Base-by-base conservation (phyloP, 2,888 invertebrate species). In the Melinaea marsaeus region DNA sequence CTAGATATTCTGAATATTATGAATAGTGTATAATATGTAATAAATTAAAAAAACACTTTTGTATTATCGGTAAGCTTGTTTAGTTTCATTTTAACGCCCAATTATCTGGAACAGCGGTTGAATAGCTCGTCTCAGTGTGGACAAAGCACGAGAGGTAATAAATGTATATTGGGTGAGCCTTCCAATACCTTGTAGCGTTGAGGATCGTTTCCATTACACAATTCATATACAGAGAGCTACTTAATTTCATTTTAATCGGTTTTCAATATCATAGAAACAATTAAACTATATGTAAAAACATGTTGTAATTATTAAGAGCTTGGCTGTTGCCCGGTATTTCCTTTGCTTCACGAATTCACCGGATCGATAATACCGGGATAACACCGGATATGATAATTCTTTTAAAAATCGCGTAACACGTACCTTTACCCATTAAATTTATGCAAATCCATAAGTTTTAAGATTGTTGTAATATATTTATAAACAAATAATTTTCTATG, bases 81-180 rank as follows among this genome's bases (percentile, higher is more conserved):
- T 37, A 35, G 48, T 59, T 64, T 69, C 62, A 69, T 65, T 63
- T 57, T 63, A 65, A 67, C 67, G 60, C 58, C 65, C 64, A 65
- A 67, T 68, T 69, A 71, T 70, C 71, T 66, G 68, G 69, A 68
- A 69, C 67, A 67, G 57, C 68, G 71, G 68, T 69, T 72, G 68
- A 67, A 81, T 78, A 79, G 74, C 71, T 70, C 71, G 59, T 59
- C 63, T 67, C 67, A 58, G 66, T 65, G 61, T 74, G 75, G 74
- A 78, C 79, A 77, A 76, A 79, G 79, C 80, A 79, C 77, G 76
- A 75, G 74, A 71, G 66, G 79, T 80, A 83, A 85, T 84, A 80
- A 81, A 85, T 85, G 85, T 83, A 85, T 84, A 85, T 85, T 85
- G 84, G 78, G 65, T 63, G 65, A 68, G 67, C 67, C 67, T 65